Evolutionary conservation across 2,888 invertebrate genomes (phyloP).

Genomic region (Nephrotoma guestfalica): DNA sequence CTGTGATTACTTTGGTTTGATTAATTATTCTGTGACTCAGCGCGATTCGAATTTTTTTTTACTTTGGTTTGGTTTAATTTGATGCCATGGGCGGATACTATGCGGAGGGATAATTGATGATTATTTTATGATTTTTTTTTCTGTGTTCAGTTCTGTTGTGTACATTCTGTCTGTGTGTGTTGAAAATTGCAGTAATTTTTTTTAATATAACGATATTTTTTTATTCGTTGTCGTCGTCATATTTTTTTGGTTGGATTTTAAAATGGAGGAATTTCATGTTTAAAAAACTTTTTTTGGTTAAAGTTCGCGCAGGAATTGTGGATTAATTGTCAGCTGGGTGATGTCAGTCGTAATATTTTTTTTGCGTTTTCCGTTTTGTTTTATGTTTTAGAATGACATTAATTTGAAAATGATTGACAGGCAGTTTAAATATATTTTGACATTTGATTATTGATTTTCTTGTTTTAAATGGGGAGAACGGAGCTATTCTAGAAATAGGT

Average conservation of each 20-base stretch:
- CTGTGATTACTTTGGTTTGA: background rate
- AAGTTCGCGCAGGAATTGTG: background rate
- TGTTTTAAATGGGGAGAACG: background rate
- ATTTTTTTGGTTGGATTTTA: background rate
- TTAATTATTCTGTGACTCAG: background rate
- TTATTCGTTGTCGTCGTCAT: background rate
- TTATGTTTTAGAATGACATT: background rate
- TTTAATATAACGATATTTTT: background rate
- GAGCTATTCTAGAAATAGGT: background rate
- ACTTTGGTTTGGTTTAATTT: background rate
- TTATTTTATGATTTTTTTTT: background rate
- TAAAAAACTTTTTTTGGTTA: background rate
- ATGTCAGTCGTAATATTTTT: background rate
- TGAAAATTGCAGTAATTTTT: background rate
- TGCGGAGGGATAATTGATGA: background rate
- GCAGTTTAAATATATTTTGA: background rate
- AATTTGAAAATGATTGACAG: background rate
- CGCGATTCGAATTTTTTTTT: background rate
- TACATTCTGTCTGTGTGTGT: background rate
- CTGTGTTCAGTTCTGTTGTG: background rate
- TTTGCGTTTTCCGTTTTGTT: background rate
- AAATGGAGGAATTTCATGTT: background rate
- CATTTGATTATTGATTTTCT: background rate
- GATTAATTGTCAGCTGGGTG: background rate
- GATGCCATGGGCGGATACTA: background rate